A percentile compares a stretch with the other conserved stretches of the same genome.
Evolutionary conservation across 2,113 vertebrate genomes (phyloP).

Genomic region (Nansenia antarctica): DNA sequence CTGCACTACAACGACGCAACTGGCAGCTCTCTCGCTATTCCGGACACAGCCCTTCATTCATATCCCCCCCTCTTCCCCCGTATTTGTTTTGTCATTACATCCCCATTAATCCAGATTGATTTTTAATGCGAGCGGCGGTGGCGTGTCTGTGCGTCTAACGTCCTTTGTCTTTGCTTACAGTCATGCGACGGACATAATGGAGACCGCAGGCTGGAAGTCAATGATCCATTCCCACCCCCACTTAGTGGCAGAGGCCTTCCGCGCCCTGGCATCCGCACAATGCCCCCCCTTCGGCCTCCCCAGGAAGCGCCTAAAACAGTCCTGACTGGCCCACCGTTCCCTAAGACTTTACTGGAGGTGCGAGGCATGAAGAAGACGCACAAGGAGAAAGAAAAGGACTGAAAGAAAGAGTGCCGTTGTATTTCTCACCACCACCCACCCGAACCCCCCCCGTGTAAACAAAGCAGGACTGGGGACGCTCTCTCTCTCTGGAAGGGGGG

Average conservation of each 20-base stretch:
- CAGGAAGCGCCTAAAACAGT: conserved; percentile 98
- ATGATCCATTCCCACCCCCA: conserved; percentile 99
- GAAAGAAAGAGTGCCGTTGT: conserved; percentile 81
- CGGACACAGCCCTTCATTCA: conserved; percentile 28
- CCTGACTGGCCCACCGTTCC: conserved; percentile 81
- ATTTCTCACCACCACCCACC: conserved; percentile 76
- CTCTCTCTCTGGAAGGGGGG: conserved; percentile 35
- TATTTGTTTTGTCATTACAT: conserved; percentile 57
- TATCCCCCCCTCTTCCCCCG: conserved; percentile 11
- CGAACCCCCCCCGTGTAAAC: conserved; percentile 18
- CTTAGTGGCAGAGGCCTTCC: conserved; percentile 98
- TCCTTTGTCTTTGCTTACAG: conserved; percentile 79
- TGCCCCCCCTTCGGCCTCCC: conserved; percentile 96
- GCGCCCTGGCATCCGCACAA: conserved; percentile 94
- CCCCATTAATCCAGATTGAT: conserved; percentile 64
- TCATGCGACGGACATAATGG: conserved; percentile 96
- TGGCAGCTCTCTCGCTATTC: no score
- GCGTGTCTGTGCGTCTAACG: conserved; percentile 51
- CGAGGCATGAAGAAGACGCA: conserved; percentile 54
- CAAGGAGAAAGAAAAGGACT: conserved; percentile 71
- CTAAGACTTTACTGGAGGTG: conserved; percentile 73
- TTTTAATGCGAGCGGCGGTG: conserved; percentile 65
- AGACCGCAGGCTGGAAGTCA: conserved; percentile 98
- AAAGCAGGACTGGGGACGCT: background rate
- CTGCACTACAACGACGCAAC: no score